Conservation (phyloP, 2,797 vertebrate genomes). For the Aotus griseimembra region DNA sequence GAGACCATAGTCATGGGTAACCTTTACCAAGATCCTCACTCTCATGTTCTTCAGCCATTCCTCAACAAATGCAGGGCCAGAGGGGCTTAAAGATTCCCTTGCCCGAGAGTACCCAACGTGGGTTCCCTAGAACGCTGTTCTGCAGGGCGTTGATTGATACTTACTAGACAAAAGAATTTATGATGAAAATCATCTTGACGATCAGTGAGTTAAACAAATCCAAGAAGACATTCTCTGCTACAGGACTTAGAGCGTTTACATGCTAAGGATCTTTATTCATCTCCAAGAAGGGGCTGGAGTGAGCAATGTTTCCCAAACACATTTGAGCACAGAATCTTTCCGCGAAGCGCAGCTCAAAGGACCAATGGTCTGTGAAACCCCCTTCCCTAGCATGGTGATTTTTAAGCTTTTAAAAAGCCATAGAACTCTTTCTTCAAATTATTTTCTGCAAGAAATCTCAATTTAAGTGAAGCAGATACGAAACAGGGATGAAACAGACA, state of each 20-base stretch:
- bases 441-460: neutral
- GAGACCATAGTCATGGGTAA: neutral
- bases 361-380: neutral
- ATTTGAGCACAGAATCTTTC: neutral
- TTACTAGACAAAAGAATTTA: neutral
- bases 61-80: neutral
- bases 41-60: neutral
- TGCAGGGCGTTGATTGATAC: neutral
- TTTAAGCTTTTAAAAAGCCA: neutral
- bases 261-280: neutral
- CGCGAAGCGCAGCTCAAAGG: neutral
- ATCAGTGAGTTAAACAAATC: neutral
- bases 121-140: neutral
- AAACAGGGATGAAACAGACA: neutral
- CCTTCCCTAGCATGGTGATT: neutral
- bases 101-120: neutral
- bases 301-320: neutral
- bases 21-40: too few relatives aligned
- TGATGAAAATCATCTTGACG: neutral
- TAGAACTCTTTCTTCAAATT: neutral
- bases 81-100: neutral
- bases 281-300: neutral
- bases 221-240: neutral
- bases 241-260: neutral
- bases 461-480: neutral